Conservation (phyloP, 2,113 vertebrate genomes). For the Triplophysa siluroides region DNA sequence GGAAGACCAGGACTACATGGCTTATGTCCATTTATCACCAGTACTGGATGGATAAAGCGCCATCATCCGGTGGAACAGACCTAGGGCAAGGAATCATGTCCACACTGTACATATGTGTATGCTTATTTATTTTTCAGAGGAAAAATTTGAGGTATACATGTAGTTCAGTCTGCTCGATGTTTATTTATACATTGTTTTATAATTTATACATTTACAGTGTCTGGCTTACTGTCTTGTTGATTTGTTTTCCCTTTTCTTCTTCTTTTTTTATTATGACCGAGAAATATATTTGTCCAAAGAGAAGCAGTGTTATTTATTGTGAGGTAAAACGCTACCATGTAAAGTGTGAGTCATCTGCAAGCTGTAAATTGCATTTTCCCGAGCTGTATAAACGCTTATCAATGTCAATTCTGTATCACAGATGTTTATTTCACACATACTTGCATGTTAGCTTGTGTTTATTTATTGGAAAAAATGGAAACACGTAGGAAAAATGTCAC, state of each 20-base stretch:
- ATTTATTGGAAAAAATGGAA: conserved; percentile 85
- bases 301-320: conserved; percentile 99
- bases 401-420: conserved; percentile 80
- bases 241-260: conserved; percentile 66
- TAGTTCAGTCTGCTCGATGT: conserved; percentile 99
- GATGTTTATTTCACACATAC: conserved; percentile 84
- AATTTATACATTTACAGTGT: conserved; percentile 99
- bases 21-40: conserved; percentile 94
- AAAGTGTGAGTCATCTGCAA: conserved; percentile 88
- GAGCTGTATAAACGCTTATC: conserved; percentile 82
- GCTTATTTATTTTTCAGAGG: conserved; percentile 99
- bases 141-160: conserved; percentile 92
- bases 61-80: conserved; percentile 81
- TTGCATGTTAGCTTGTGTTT: conserved; percentile 94
- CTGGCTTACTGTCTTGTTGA: conserved; percentile 89
- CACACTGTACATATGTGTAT: conserved; percentile 99
- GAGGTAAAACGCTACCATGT: conserved; percentile 90
- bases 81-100: conserved; percentile 89
- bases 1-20: conserved; percentile 96
- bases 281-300: conserved; percentile 99
- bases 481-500: conserved; percentile 74
- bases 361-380: conserved; percentile 94
- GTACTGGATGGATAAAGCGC: conserved; percentile 94
- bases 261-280: conserved; percentile 78
- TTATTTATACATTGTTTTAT: conserved; percentile 99